These are phyloP conservation scores for Neolamprologus longior DNA, from an alignment of 2,113 vertebrate genomes.

Conservation along the genomic window DNA sequence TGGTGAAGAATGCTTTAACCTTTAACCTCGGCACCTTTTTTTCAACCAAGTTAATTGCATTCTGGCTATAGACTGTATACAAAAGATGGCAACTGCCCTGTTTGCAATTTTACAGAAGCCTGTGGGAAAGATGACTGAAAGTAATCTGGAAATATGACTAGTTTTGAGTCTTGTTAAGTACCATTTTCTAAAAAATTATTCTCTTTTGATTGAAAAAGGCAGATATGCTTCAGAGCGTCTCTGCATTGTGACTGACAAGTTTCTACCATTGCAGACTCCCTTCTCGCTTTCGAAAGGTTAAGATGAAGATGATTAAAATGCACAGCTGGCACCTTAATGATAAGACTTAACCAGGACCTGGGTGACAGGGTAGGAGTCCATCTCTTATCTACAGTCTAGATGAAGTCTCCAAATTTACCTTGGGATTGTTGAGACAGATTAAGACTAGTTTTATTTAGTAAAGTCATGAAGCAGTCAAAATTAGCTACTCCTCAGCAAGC, in stretches of 20 bases:
- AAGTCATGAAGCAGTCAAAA: not conserved
- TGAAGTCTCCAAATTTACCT: not conserved
- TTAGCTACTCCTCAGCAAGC: not conserved
- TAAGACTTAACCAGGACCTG: not conserved
- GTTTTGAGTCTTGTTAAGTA: not conserved
- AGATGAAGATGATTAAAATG: not conserved
- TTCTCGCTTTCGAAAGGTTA: not conserved
- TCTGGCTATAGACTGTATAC: not conserved
- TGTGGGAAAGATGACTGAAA: not conserved
- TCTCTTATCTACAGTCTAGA: not conserved
- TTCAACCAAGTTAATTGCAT: not conserved
- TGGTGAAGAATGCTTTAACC: not conserved
- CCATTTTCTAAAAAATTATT: not conserved
- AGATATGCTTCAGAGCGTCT: rapidly evolving
- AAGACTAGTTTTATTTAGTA: not conserved
- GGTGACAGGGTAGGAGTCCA: not conserved
- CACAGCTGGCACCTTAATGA: rapidly evolving
- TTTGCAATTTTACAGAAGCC: not conserved
- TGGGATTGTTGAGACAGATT: not conserved
- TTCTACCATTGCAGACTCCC: not conserved
- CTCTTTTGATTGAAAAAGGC: not conserved
- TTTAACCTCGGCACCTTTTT: not conserved
- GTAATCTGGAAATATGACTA: not conserved
- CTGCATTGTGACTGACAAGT: not conserved
- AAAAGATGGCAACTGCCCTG: not conserved